Evolutionary conservation across 2,888 invertebrate species (phyloP).

Genomic region (Oligia strigilis): DNA sequence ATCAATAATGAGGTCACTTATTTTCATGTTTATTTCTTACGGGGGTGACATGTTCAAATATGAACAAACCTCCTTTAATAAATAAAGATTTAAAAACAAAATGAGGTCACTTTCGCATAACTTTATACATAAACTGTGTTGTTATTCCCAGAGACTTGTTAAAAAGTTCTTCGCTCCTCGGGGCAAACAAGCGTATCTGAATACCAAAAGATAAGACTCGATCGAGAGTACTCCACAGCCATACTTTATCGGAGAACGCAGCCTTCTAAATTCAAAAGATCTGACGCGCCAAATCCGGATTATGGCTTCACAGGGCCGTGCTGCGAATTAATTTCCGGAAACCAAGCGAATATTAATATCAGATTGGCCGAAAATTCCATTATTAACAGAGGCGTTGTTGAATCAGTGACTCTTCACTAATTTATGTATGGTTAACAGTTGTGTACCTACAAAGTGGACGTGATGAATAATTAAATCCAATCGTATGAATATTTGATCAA

Average conservation of each 20-base stretch:
- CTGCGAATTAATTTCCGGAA: constrained; percentile 35
- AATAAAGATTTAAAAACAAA: not conserved
- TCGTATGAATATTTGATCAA: too few species aligned
- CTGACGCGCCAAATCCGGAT: constrained; percentile 28
- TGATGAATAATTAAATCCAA: constrained; percentile 32
- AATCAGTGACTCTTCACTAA: not conserved
- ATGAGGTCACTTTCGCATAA: not conserved
- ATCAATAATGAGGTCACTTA: not conserved
- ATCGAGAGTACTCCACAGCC: constrained; percentile 11
- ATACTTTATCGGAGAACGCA: constrained; percentile 25
- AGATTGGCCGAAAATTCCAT: constrained; percentile 4
- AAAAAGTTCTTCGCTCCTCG: constrained; percentile 24
- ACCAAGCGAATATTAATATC: not conserved
- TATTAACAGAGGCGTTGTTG: constrained; percentile 26
- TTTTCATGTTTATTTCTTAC: too few species aligned
- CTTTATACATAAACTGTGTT: constrained; percentile 2
- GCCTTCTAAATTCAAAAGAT: constrained; percentile 28
- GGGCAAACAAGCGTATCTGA: constrained; percentile 32
- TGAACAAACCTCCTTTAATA: too few species aligned
- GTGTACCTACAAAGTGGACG: constrained; percentile 8
- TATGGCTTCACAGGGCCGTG: not conserved
- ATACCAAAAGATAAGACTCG: constrained; percentile 25
- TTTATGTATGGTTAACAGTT: constrained; percentile 14
- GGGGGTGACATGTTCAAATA: too few species aligned
- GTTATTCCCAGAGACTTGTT: constrained; percentile 18